These are phyloP conservation scores for Amphimallon solstitiale DNA, from an alignment of 2,888 invertebrate genomes.

Conservation along the genomic window DNA sequence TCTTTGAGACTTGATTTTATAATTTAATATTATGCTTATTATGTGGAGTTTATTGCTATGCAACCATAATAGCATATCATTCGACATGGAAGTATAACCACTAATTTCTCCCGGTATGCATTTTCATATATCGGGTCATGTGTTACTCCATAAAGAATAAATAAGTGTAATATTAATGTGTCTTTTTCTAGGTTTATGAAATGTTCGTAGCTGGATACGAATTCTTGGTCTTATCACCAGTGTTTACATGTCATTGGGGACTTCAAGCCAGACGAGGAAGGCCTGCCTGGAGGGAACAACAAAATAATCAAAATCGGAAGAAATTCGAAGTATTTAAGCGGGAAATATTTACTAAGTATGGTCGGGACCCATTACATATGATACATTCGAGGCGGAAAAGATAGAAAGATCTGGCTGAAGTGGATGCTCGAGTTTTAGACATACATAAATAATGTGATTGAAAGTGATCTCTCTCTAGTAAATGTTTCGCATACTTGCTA, in stretches of 20 bases:
- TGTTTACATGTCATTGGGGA: constrained; percentile 92
- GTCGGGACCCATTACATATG: constrained; percentile 73
- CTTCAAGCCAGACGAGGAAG: constrained; percentile 81
- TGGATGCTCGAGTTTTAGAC: background rate
- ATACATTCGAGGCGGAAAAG: constrained; percentile 42
- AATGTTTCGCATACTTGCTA: background rate
- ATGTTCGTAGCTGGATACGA: constrained; percentile 90
- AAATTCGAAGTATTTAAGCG: constrained; percentile 85
- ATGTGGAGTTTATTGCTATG: too few relatives aligned
- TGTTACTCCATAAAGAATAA: too few relatives aligned
- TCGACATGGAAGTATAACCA: too few relatives aligned
- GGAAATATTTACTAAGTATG: constrained; percentile 82
- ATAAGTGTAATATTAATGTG: too few relatives aligned
- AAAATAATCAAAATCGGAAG: constrained; percentile 83
- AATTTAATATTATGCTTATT: too few relatives aligned
- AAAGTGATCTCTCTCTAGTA: background rate
- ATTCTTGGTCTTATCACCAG: constrained; percentile 86
- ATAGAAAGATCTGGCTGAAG: background rate
- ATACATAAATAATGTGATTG: constrained; percentile 6
- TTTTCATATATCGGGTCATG: too few relatives aligned
- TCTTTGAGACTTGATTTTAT: too few relatives aligned
- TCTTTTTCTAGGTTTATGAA: constrained; percentile 81
- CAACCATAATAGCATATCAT: too few relatives aligned
- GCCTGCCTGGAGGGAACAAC: constrained; percentile 87
- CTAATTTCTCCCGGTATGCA: too few relatives aligned